Evolutionary conservation across 2,888 invertebrate genomes (phyloP).

Genomic region (Eilema caniola): DNA sequence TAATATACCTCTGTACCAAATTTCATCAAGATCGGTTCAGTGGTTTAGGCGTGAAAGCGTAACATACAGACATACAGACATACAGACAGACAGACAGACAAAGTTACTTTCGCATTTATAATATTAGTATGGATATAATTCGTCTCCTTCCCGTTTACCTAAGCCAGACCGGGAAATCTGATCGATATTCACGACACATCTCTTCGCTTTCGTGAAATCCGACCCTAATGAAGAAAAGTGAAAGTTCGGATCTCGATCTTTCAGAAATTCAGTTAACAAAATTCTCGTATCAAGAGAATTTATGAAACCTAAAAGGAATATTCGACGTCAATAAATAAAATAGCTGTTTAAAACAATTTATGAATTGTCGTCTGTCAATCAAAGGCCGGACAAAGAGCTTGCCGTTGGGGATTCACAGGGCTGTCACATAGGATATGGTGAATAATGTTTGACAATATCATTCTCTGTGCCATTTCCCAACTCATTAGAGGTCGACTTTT

Average conservation of each 20-base stretch:
- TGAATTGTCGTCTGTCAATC: constrained; percentile 70
- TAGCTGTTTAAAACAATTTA: constrained; percentile 61
- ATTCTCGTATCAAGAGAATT: constrained; percentile 27
- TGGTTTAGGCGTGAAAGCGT: too few species aligned
- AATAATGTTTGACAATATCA: constrained; percentile 10
- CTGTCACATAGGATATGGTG: constrained; percentile 21
- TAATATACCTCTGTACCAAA: too few species aligned
- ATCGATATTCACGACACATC: not conserved
- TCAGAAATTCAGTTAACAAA: constrained; percentile 41
- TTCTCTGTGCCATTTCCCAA: not conserved
- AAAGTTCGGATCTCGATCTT: not conserved
- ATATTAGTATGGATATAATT: too few species aligned
- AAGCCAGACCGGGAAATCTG: not conserved
- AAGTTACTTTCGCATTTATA: too few species aligned
- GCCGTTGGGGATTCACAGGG: constrained; percentile 51
- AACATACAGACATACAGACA: too few species aligned
- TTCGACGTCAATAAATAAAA: constrained; percentile 50
- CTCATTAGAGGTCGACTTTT: not conserved
- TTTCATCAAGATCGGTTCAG: too few species aligned
- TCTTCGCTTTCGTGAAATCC: not conserved
- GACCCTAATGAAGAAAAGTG: not conserved
- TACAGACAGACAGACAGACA: too few species aligned
- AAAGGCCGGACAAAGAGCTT: constrained; percentile 60
- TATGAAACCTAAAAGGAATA: constrained; percentile 32
- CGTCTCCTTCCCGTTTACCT: not conserved